A percentile compares a stretch with the other conserved stretches of the same genome.
Conservation (phyloP, 2,888 invertebrate genomes). For the Alloscopus bannaensis region DNA sequence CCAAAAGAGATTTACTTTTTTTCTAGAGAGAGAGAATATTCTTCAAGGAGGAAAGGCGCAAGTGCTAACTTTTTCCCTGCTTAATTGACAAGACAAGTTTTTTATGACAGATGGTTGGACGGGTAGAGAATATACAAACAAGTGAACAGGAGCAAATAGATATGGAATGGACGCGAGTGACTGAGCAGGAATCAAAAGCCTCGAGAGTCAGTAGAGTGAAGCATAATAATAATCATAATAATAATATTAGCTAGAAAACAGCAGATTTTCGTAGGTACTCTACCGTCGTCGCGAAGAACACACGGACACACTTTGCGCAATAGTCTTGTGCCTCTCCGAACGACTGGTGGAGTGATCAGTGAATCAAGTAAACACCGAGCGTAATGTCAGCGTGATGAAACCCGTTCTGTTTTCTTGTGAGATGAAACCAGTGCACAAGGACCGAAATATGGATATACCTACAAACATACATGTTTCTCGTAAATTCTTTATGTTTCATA, state of each 20-base stretch:
- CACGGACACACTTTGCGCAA: conserved; percentile 26
- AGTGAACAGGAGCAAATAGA: not conserved
- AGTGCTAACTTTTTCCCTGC: conserved; percentile 52
- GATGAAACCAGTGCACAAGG: conserved; percentile 44
- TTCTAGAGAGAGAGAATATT: not conserved
- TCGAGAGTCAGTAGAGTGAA: not conserved
- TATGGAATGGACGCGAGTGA: not conserved
- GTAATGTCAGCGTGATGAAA: conserved; percentile 35
- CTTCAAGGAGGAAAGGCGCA: not conserved
- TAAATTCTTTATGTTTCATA: not conserved
- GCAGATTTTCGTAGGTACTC: not conserved
- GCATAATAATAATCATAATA: conserved; percentile 11
- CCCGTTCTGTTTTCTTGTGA: conserved; percentile 39
- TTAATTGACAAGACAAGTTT: conserved; percentile 59
- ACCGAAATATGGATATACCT: not conserved
- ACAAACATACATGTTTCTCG: not conserved
- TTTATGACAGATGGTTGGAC: conserved; percentile 56
- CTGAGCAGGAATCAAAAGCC: not conserved
- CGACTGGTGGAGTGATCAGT: conserved; percentile 15
- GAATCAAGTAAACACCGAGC: conserved; percentile 3
- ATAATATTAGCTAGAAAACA: too few species aligned
- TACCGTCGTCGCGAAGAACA: conserved; percentile 4
- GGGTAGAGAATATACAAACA: conserved; percentile 35
- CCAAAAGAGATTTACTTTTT: not conserved
- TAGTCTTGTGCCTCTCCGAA: conserved; percentile 5